Percentiles rank a stretch among this genome's conserved stretches.
Conservation (phyloP, 2,888 invertebrate genomes). For the Caenorhabditis doughertyi region DNA sequence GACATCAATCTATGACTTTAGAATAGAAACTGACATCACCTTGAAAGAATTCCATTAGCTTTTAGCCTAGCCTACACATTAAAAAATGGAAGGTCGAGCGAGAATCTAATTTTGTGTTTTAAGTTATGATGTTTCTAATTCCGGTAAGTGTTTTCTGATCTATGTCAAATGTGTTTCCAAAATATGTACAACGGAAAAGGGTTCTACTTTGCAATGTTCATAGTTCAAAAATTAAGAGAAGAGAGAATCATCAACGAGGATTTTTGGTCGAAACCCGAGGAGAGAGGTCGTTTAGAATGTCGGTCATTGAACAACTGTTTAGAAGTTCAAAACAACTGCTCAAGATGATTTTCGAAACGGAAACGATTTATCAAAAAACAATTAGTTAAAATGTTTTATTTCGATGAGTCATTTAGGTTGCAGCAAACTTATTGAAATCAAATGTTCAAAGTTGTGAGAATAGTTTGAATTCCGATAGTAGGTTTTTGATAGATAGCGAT, state of each 20-base stretch:
- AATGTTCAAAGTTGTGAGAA: not conserved
- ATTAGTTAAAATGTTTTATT: no score
- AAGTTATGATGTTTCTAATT: constrained; percentile 23
- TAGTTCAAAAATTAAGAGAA: constrained; percentile 33
- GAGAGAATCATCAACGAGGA: constrained; percentile 33
- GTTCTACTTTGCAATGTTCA: constrained; percentile 31
- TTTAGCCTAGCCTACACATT: constrained; percentile 14
- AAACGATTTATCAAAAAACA: constrained; percentile 20
- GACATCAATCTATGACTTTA: constrained; percentile 23
- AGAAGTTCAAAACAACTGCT: constrained; percentile 27
- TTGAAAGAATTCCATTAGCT: constrained; percentile 21
- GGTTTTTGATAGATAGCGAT: no score
- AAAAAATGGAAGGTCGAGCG: constrained; percentile 16
- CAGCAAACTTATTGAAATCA: not conserved
- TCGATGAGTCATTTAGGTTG: constrained; percentile 5
- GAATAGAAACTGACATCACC: constrained; percentile 11
- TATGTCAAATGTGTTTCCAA: constrained; percentile 11
- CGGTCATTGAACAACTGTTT: constrained; percentile 45
- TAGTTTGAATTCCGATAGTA: no score
- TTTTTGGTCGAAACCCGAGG: constrained; percentile 33
- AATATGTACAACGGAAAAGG: not conserved
- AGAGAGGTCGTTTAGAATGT: constrained; percentile 21
- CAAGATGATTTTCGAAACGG: constrained; percentile 10
- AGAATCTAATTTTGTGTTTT: constrained; percentile 24
- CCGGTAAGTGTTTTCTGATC: constrained; percentile 9